A percentile compares a stretch with the other conserved stretches of the same genome.
phyloP scores from a whole-genome alignment of 2,797 vertebrate genomes.

The Labroides dimidiatus region DNA sequence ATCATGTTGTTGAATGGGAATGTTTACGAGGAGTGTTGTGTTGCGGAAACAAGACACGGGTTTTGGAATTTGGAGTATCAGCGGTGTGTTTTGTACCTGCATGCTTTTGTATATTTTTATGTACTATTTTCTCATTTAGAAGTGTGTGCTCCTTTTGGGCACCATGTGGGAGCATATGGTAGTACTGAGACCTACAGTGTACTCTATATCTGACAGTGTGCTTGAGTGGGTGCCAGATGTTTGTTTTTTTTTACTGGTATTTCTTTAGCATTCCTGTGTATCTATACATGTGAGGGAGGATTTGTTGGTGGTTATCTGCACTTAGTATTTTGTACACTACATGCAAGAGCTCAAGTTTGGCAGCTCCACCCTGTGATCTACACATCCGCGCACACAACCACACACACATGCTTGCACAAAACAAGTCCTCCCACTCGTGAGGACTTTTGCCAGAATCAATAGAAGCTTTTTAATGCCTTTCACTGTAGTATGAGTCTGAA shows the following conservation, averaged over 20 bases:
- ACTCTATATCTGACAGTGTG: slow-evolving; percentile 44
- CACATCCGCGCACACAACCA: slow-evolving; percentile 26
- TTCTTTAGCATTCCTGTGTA: neutral
- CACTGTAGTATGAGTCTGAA: slow-evolving; percentile 74
- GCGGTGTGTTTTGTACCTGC: slow-evolving; percentile 45
- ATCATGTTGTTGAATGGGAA: slow-evolving; percentile 73
- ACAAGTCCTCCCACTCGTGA: slow-evolving; percentile 71
- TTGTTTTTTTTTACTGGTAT: slow-evolving; percentile 8
- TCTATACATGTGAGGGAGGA: slow-evolving; percentile 54
- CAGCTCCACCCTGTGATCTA: slow-evolving; percentile 66
- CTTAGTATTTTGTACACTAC: slow-evolving; percentile 46
- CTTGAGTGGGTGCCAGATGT: slow-evolving; percentile 57
- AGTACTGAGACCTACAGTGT: slow-evolving; percentile 29
- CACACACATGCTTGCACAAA: slow-evolving; percentile 29
- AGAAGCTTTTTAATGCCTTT: slow-evolving; percentile 81
- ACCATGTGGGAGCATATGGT: slow-evolving; percentile 43
- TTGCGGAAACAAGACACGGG: slow-evolving; percentile 60
- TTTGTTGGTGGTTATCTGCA: slow-evolving; percentile 58
- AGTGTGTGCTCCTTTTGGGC: slow-evolving; percentile 37
- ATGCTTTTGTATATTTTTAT: slow-evolving; percentile 42
- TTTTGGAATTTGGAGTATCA: slow-evolving; percentile 53
- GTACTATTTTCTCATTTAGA: slow-evolving; percentile 33
- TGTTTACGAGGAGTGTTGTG: slow-evolving; percentile 67
- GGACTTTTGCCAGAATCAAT: slow-evolving; percentile 83
- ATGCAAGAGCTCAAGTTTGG: slow-evolving; percentile 35